Conservation (phyloP, 2,113 vertebrate genomes). For the Psilopogon haemacephalus region DNA sequence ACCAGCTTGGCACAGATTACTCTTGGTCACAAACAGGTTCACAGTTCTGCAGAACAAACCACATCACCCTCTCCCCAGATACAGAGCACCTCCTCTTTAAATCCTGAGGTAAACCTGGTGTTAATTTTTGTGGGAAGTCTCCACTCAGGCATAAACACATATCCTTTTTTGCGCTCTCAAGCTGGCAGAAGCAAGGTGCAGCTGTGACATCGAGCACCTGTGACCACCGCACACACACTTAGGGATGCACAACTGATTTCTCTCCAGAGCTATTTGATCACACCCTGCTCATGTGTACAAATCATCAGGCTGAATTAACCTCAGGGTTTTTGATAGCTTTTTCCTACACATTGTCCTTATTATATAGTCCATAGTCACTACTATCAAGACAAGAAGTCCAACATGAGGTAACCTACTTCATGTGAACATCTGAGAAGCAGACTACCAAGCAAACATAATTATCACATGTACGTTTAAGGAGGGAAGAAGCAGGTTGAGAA, state of each 20-base stretch:
- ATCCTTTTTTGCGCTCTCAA: too few species aligned
- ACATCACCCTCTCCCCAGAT: fast-evolving
- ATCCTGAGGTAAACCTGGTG: background rate
- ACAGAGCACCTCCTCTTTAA: background rate
- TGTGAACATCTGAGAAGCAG: background rate
- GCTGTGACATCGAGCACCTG: background rate
- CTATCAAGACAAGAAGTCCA: background rate
- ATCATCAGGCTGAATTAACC: background rate
- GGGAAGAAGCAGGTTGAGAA: background rate
- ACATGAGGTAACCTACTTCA: background rate
- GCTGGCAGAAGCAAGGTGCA: background rate
- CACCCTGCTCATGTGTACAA: background rate
- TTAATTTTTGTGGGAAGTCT: background rate
- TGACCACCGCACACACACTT: background rate
- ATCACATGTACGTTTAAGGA: background rate
- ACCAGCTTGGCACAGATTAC: background rate
- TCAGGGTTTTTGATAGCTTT: background rate
- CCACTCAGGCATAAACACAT: background rate
- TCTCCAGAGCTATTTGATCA: background rate
- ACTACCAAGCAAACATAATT: background rate
- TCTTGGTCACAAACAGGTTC: background rate
- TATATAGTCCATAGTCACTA: background rate
- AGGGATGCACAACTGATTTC: background rate
- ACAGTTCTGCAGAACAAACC: background rate
- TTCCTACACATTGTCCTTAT: background rate